Percentiles rank a stretch among this genome's conserved stretches.
These are phyloP conservation scores for Rhodeus uyekii DNA, from an alignment of 2,797 vertebrate genomes.

Conservation along the genomic window DNA sequence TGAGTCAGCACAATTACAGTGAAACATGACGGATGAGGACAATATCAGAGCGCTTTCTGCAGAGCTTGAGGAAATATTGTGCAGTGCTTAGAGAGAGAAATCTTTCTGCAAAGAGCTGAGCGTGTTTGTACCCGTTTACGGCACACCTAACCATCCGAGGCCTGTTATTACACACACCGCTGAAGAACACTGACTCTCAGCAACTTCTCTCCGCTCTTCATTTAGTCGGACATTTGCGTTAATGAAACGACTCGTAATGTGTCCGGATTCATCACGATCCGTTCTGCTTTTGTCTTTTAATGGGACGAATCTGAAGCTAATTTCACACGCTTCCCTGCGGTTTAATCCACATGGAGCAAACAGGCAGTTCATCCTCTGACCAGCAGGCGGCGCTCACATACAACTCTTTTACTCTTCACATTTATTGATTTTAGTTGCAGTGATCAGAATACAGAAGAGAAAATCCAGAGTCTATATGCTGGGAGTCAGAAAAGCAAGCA, in stretches of 20 bases:
- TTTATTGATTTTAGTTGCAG: neutral
- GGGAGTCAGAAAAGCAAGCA: neutral
- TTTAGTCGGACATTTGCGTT: conserved; percentile 2
- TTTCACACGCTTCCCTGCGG: neutral
- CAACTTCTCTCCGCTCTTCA: neutral
- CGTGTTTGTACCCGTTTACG: conserved; percentile 4
- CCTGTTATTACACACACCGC: conserved; percentile 34
- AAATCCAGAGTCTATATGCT: neutral
- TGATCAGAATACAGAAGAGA: neutral
- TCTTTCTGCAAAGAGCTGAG: neutral
- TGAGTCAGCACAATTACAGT: conserved; percentile 55
- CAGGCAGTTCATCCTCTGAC: conserved; percentile 47
- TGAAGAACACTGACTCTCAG: conserved; percentile 17
- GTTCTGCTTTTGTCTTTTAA: neutral
- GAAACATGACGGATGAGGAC: conserved; percentile 6
- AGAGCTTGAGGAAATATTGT: neutral
- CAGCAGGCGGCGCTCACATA: conserved; percentile 65
- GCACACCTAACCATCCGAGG: conserved; percentile 23
- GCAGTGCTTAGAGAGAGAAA: neutral
- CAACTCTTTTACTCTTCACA: neutral
- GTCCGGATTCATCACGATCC: neutral
- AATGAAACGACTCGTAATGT: neutral
- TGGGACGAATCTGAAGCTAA: neutral
- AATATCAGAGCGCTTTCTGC: neutral
- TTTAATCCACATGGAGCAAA: neutral